These are phyloP conservation scores for Chiridota heheva DNA, from an alignment of 35 echinoderm and acorn worm genomes.

Conservation along the genomic window DNA sequence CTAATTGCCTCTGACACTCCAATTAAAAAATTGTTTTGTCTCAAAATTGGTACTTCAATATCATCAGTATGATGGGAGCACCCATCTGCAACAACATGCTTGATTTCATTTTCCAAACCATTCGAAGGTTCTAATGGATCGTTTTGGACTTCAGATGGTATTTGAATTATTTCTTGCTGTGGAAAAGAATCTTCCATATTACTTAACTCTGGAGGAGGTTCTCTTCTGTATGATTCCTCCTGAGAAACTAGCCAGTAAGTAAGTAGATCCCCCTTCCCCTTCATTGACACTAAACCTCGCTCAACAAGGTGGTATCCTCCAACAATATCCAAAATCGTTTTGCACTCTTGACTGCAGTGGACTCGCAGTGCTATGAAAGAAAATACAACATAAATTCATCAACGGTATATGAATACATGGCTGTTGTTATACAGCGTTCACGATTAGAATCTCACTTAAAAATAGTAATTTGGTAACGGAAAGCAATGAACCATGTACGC, in stretches of 20 bases:
- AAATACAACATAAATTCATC: not conserved
- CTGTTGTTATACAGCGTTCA: not conserved
- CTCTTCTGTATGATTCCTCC: constrained; percentile 64
- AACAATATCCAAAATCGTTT: constrained; percentile 44
- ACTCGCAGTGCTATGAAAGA: constrained; percentile 71
- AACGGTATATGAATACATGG: not conserved
- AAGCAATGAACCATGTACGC: too few species aligned
- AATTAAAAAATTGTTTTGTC: too few species aligned
- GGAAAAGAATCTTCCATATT: too few species aligned
- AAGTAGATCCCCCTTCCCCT: constrained; percentile 83
- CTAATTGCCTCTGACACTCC: too few species aligned
- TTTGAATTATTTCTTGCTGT: too few species aligned
- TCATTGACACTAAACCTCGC: constrained; percentile 80
- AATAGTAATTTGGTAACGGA: too few species aligned
- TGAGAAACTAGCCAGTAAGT: constrained; percentile 86
- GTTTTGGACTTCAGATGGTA: too few species aligned
- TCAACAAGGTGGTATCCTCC: constrained; percentile 68
- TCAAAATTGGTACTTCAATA: too few species aligned
- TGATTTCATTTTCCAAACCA: too few species aligned
- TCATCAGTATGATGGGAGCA: too few species aligned
- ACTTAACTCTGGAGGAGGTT: constrained; percentile 23
- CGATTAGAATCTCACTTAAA: not conserved
- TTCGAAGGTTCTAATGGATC: too few species aligned
- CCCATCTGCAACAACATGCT: too few species aligned
- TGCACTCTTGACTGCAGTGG: constrained; percentile 70